Percentiles rank a stretch among this genome's conserved stretches.
These are phyloP conservation scores for Phrynocephalus guinanensis DNA, from an alignment of 2,797 vertebrate genomes.

Conservation along the genomic window DNA sequence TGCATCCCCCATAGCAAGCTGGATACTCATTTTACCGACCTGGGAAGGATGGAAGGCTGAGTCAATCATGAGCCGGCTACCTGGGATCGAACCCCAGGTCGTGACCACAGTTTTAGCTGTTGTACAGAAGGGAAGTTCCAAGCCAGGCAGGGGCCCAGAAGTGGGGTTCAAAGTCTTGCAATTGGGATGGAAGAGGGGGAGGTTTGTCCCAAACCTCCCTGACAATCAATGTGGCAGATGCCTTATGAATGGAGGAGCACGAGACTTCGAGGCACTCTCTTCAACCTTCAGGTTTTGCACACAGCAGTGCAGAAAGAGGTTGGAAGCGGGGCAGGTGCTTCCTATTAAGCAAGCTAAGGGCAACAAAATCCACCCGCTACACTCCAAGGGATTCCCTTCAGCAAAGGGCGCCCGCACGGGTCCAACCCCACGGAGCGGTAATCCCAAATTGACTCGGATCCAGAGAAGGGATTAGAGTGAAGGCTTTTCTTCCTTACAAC, in stretches of 20 bases:
- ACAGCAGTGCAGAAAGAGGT: no score
- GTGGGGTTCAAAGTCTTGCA: no score
- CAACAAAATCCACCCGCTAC: not conserved
- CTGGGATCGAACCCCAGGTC: no score
- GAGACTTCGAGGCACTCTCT: not conserved
- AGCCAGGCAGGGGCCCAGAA: no score
- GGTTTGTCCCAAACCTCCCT: no score
- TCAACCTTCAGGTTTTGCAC: not conserved
- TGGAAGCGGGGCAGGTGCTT: not conserved
- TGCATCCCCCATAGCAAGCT: no score
- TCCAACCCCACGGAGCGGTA: slow-evolving; percentile 9
- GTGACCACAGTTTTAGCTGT: no score
- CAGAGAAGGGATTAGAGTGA: not conserved
- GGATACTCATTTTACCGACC: no score
- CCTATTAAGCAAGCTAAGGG: not conserved
- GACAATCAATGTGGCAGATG: not conserved
- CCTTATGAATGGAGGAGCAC: not conserved
- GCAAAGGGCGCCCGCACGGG: not conserved
- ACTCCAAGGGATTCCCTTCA: accelerated
- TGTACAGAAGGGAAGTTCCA: no score
- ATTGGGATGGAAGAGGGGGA: no score
- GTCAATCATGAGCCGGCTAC: no score
- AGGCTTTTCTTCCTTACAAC: slow-evolving; percentile 36
- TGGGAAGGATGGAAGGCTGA: no score
- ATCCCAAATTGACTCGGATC: slow-evolving; percentile 41